phyloP scores from a whole-genome alignment of 92 coral and sea anemone species.

The Epizoanthus illoricatus region DNA sequence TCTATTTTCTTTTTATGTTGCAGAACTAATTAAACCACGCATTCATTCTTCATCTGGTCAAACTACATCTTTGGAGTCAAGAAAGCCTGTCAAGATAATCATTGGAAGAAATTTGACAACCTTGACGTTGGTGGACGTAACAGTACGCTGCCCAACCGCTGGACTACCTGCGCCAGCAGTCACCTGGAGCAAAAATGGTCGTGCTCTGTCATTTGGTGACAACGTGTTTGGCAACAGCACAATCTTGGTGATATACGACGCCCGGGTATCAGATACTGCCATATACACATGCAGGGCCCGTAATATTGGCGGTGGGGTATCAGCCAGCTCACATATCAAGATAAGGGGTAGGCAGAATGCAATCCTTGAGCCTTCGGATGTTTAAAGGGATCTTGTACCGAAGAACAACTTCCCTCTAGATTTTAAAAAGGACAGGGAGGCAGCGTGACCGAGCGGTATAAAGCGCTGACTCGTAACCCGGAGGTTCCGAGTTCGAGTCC shows the following conservation, averaged over 20 bases:
- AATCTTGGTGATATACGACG: conserved; percentile 58
- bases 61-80: conserved; percentile 27
- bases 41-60: conserved; percentile 25
- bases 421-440: not conserved
- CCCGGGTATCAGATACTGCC: conserved; percentile 73
- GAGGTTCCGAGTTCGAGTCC: too few species aligned
- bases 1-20: not conserved
- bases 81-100: conserved; percentile 58
- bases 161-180: conserved; percentile 70
- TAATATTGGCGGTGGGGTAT: conserved; percentile 67
- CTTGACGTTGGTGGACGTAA: conserved; percentile 42
- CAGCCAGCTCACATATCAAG: conserved; percentile 61
- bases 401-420: not conserved
- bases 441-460: too few species aligned
- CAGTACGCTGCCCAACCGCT: conserved; percentile 53
- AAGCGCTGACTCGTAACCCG: too few species aligned
- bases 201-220: conserved; percentile 55
- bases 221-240: conserved; percentile 64
- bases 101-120: conserved; percentile 80
- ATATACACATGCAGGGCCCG: conserved; percentile 83
- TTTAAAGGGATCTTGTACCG: not conserved
- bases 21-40: conserved; percentile 24
- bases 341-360: conserved; percentile 59
- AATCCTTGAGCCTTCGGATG: not conserved
- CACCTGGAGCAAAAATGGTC: conserved; percentile 57